A percentile compares a stretch with the other conserved stretches of the same genome.
Conservation (phyloP, 2,888 invertebrate genomes). For the Cryptosula pallasiana region DNA sequence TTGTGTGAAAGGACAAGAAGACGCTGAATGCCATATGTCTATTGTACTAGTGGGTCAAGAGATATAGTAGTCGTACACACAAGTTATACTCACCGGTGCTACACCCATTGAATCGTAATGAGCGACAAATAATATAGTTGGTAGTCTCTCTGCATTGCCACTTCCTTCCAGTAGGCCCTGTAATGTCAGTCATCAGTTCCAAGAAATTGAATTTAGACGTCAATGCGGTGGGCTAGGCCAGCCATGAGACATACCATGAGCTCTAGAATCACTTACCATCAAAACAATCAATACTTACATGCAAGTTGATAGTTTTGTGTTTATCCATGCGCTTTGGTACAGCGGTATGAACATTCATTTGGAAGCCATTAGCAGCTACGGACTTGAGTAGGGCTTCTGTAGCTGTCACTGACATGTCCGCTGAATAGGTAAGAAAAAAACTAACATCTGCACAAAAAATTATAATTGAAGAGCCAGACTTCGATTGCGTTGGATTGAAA, state of each 20-base stretch:
- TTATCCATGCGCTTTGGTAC: constrained; percentile 69
- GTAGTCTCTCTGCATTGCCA: constrained; percentile 54
- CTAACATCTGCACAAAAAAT: background rate
- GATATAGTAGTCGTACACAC: no score
- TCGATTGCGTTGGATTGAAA: background rate
- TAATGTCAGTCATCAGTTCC: no score
- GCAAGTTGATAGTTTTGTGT: constrained; percentile 75
- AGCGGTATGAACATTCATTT: constrained; percentile 75
- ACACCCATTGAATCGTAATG: constrained; percentile 87
- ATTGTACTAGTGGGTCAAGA: no score
- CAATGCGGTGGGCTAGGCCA: no score
- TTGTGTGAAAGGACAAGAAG: no score
- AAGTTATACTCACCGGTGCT: constrained; percentile 80
- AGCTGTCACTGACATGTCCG: background rate
- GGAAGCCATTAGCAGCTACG: constrained; percentile 90
- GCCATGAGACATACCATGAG: no score
- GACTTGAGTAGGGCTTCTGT: constrained; percentile 69
- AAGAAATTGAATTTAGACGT: no score
- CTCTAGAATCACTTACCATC: no score
- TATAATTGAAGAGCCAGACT: no score
- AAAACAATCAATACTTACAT: constrained; percentile 40
- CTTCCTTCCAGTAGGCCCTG: constrained; percentile 42
- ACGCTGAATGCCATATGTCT: no score
- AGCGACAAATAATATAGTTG: constrained; percentile 83
- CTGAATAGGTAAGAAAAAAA: background rate